Base-by-base conservation (phyloP, 1,140 invertebrate genomes). In the Nasonia vitripennis region DNA sequence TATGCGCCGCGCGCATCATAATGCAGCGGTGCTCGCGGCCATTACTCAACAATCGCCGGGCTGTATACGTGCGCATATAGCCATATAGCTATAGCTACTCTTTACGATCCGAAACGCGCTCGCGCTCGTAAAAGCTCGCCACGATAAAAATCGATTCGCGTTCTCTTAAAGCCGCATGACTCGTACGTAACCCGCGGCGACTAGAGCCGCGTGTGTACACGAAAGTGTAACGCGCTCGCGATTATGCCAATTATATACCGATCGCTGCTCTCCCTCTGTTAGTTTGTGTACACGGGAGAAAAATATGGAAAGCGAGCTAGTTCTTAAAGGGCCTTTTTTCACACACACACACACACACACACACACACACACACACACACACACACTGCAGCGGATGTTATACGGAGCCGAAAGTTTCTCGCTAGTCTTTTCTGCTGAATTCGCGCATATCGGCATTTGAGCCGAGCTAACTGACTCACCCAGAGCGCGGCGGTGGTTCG, bases 71-170 rank as follows among this genome's bases (percentile, higher is more conserved):
- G 27, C 70, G 14, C 31, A 45, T 45, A 1, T 45, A 45, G 41
- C 27, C 27, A 27, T 27, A 7, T 45, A 37, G 34, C 3, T 37
- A 37, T 37, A 37, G 3, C 4, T 37, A 45, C 78, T 78, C 55
- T 84, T 84, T 84, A 84, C 82, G 74, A 84, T 83, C 48, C 14
- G 12, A 48, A 83, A 77, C 27, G 74, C 37, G 20, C 55, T 62
- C 37, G 74, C 31, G 74, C 41, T 84, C 82, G 82, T 84, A 78
- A 84, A 83, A 78, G 9, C 67, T 41, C 68, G 10, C 27, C 48
- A 48, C 82, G 82, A 84, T 84, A 84, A 84, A 84, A 84, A 84
- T 84, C 75, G 75, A 84, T 84, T 84, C 41, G 41, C 67, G n/a
- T 78, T 83, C 70, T 45, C 10, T 78, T n/a, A 14, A 12, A 1